Evolutionary conservation across 1,140 invertebrate species (phyloP).

Genomic region (Hydropsyche tenuis): DNA sequence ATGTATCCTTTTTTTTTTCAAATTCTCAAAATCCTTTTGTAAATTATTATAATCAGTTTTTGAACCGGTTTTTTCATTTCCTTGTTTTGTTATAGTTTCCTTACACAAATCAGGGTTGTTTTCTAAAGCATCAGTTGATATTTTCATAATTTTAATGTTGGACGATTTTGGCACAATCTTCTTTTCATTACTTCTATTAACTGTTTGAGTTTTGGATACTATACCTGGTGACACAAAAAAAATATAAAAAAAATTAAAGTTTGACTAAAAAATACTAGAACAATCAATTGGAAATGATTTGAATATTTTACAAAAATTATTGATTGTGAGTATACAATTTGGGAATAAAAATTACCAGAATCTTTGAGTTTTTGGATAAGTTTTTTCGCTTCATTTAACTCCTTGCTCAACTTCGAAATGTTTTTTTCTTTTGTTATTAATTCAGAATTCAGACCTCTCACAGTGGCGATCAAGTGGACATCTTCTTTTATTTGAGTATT

Average conservation of each 20-base stretch:
- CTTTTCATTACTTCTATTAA: constrained; percentile 53
- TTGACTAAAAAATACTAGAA: constrained; percentile 54
- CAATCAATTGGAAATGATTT: background rate
- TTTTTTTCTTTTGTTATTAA: constrained; percentile 74
- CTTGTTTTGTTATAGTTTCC: constrained; percentile 31
- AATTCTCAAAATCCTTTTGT: constrained; percentile 46
- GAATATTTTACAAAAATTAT: constrained; percentile 41
- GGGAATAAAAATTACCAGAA: constrained; percentile 57
- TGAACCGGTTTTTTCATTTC: constrained; percentile 64
- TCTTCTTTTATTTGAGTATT: constrained; percentile 69
- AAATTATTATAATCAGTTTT: constrained; percentile 67
- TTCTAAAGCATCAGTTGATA: constrained; percentile 57
- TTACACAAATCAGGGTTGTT: constrained; percentile 54
- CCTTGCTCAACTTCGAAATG: constrained; percentile 71
- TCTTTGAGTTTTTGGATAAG: constrained; percentile 75
- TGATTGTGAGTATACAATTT: constrained; percentile 14
- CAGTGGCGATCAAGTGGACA: constrained; percentile 76
- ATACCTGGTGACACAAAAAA: no score
- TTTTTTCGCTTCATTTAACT: constrained; percentile 76
- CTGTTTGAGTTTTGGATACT: constrained; percentile 8
- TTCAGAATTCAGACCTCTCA: constrained; percentile 77
- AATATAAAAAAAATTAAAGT: no score
- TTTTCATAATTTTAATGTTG: constrained; percentile 52
- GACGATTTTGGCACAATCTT: constrained; percentile 42
- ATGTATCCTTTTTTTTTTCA: constrained; percentile 77